Evolutionary conservation across 2,888 invertebrate genomes (phyloP), one percentile per base, ranked within the genome.

Genomic region (Pemphredon lugubris): DNA sequence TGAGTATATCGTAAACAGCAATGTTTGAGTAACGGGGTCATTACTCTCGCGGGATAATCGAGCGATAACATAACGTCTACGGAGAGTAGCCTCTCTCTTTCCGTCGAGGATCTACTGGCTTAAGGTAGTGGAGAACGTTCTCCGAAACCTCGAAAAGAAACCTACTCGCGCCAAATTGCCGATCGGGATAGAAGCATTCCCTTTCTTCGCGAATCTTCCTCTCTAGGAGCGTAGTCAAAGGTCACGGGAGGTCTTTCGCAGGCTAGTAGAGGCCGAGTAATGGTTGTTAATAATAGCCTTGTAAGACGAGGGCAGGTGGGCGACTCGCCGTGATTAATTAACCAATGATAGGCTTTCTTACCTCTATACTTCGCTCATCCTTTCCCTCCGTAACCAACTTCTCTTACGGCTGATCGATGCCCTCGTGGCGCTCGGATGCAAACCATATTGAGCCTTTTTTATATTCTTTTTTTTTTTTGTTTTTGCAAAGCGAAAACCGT

Each of bases 241-340:
- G 78, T 83, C 68, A 26, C 14, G 55, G 18, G 53, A 54, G 64
- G 54, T 65, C 75, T 79, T 67, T 64, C 48, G 61, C 58, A 70
- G 57, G 59, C 58, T 30, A 39, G 68, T 60, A 57, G 55, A 66
- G n/a, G 58, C 26, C 71, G 68, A 81, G 76, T 80, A 82, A 85
- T 84, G 77, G 75, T 74, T 71, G 79, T 83, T 85, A 83, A 85
- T 85, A 83, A 84, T 67, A 78, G 81, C 61, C 69, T 73, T 70
- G 69, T 73, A 74, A 79, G 69, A 58, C 59, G 66, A 64, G 59
- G 76, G 80, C 85, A 84, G 85, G 83, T 85, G 82, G 60, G 64
- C 77, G 66, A 75, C 63, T 77, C 60, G 63, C 63, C 45, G 70
- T 81, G 83, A 85, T 85, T 85, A 84, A 85, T 85, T 83, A 85